Conservation (phyloP, 1,140 invertebrate genomes). For the Drosophila oshimai region DNA sequence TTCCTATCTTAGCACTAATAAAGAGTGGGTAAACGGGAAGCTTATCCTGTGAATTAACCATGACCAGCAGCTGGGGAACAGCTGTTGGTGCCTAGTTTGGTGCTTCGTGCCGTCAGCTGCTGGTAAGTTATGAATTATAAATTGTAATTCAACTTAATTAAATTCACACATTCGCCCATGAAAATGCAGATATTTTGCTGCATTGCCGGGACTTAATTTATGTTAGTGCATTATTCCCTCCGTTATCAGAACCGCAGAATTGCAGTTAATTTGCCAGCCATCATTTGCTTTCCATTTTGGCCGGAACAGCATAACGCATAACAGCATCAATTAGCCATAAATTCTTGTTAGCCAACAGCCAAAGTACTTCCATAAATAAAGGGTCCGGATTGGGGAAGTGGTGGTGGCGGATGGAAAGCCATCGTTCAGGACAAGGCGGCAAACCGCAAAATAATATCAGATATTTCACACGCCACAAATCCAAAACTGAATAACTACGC, state of each 20-base stretch:
- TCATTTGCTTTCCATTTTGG: conserved; percentile 23
- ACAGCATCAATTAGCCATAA: conserved; percentile 66
- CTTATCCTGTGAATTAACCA: conserved; percentile 61
- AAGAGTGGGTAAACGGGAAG: not conserved
- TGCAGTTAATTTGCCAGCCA: conserved; percentile 17
- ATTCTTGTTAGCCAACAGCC: conserved; percentile 55
- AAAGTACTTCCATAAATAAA: conserved; percentile 47
- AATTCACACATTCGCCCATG: conserved; percentile 34
- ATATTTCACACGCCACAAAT: conserved; percentile 25
- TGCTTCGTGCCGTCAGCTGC: conserved; percentile 5
- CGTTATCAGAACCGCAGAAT: conserved; percentile 11
- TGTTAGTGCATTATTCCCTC: not conserved
- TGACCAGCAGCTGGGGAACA: conserved; percentile 24
- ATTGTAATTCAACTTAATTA: conserved; percentile 52
- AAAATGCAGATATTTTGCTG: conserved; percentile 42
- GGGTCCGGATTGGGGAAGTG: not conserved
- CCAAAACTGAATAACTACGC: conserved; percentile 11
- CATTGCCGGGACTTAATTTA: conserved; percentile 37
- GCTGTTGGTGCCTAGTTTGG: conserved; percentile 9
- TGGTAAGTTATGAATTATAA: conserved; percentile 53
- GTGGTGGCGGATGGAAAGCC: conserved; percentile 22
- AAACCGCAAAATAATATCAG: conserved; percentile 30
- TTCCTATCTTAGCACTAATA: not conserved
- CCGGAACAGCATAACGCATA: conserved; percentile 11
- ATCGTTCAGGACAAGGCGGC: conserved; percentile 32